These are phyloP conservation scores for Esox masquinongy DNA, from an alignment of 2,797 vertebrate species.

Conservation along the genomic window DNA sequence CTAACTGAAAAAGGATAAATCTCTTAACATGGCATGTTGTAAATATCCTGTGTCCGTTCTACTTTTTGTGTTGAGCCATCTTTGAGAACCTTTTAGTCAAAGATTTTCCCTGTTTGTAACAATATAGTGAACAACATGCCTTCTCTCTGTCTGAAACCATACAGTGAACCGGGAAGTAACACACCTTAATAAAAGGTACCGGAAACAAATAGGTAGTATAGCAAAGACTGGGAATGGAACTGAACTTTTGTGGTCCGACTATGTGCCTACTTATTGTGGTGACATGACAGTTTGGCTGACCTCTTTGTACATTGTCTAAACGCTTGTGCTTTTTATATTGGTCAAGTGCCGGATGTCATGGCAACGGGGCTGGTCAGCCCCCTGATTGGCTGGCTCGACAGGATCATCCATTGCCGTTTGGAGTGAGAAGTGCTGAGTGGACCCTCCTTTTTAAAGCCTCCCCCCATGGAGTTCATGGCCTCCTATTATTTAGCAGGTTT, in stretches of 20 bases:
- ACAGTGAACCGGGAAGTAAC: no score
- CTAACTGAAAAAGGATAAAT: neutral
- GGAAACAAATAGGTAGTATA: neutral
- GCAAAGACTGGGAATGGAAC: neutral
- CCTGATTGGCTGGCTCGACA: slow-evolving; percentile 61
- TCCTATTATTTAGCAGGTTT: slow-evolving; percentile 71
- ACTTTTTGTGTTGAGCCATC: neutral
- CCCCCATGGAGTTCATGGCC: slow-evolving; percentile 53
- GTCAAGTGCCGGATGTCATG: slow-evolving; percentile 46
- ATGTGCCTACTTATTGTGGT: neutral
- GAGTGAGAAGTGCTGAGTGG: slow-evolving; percentile 80
- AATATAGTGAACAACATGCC: neutral
- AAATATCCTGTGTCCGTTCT: neutral
- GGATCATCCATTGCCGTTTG: slow-evolving; percentile 51
- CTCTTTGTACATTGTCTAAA: slow-evolving; percentile 28
- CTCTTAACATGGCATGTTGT: neutral
- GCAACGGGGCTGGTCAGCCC: slow-evolving; percentile 45
- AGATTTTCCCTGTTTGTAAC: neutral
- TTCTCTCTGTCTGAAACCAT: no score
- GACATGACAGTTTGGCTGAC: slow-evolving; percentile 38
- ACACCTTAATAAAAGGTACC: neutral
- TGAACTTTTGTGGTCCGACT: neutral
- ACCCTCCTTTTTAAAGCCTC: slow-evolving; percentile 65
- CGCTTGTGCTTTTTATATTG: slow-evolving; percentile 23
- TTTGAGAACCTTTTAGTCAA: neutral